Evolutionary conservation across 2,113 vertebrate genomes (phyloP), one percentile per base, ranked within the genome.

Genomic region (Gila orcuttii): DNA sequence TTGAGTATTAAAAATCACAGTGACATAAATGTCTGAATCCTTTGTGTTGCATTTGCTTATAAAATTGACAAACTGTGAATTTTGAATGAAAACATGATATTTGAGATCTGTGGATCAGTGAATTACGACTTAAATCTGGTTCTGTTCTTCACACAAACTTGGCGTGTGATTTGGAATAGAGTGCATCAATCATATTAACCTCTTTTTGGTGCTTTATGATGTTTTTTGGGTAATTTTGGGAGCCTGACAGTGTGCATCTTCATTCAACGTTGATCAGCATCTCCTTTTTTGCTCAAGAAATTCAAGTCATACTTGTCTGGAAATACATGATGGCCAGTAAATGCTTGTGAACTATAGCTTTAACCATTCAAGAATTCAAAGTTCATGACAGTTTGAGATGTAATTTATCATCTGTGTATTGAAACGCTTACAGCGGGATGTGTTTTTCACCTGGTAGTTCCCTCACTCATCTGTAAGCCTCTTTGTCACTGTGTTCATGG

Each of bases 401-500:
- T 42, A 33, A n/a, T 57, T 78, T 13, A 12, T 23, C 47, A 45
- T 74, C 5, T 8, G 42, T 74, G 71, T 47, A 60, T 55, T 28
- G 66, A 69, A 73, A 25, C 66, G 64, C 68, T 73, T 59, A 31
- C 25, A 55, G 52, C n/a, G 12, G 6, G n/a, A 11, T 73, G 42
- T 79, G 11, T 74, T 62, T 36, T 45, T 66, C 47, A 15, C 15
- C 52, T 47, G 19, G 28, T 85, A 23, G 42, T 75, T 83, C 75
- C 75, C 25, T 52, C 75, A 4, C 17, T 2, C 75, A 11, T 77
- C 25, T 55, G 45, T 77, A 75, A 28, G 45, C 73, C 45, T 71
- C 47, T 17, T 79, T 36, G 50, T 45, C 31, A 57, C 36, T 75
- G 9, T 74, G 76, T 82, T 68, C 23, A 50, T 31, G 52, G 36